Percentiles rank a stretch among this genome's conserved stretches.
phyloP scores from a whole-genome alignment of 2,113 vertebrate genomes.

The Myotis brandtii region DNA sequence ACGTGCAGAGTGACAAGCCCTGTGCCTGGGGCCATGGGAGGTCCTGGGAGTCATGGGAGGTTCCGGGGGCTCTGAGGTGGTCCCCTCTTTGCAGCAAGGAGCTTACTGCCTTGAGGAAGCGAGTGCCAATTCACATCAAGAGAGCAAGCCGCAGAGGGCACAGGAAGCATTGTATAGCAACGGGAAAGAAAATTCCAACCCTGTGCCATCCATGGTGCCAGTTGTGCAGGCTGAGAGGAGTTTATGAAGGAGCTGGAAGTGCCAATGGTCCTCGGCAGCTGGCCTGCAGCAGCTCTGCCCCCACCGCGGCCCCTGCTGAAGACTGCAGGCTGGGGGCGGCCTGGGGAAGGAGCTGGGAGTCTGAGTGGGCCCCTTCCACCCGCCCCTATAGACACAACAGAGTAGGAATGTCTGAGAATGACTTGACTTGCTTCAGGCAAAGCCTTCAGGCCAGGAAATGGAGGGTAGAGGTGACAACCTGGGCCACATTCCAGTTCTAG shows the following conservation, averaged over 20 bases:
- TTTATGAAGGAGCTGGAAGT: background rate
- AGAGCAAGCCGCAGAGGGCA: background rate
- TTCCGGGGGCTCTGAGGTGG: background rate
- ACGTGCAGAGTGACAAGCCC: background rate
- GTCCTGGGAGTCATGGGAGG: no score
- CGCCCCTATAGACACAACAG: background rate
- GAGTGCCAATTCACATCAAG: background rate
- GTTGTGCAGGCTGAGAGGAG: background rate
- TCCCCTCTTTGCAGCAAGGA: background rate
- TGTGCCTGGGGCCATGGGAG: no score
- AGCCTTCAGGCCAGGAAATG: conserved; percentile 8
- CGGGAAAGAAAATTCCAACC: background rate
- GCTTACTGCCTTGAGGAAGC: background rate
- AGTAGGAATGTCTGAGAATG: background rate
- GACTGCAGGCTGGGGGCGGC: no score
- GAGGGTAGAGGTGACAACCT: background rate
- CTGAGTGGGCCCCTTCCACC: background rate
- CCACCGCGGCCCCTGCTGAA: no score
- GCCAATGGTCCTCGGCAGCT: background rate
- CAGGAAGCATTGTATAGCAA: background rate
- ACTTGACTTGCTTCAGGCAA: background rate
- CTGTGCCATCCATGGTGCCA: rapidly evolving
- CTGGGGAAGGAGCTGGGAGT: background rate
- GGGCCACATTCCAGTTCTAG: conserved; percentile 47
- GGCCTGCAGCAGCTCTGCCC: background rate